A percentile compares a stretch with the other conserved stretches of the same genome.
phyloP scores from a whole-genome alignment of 2,797 vertebrate genomes.

The Australoheros facetus region DNA sequence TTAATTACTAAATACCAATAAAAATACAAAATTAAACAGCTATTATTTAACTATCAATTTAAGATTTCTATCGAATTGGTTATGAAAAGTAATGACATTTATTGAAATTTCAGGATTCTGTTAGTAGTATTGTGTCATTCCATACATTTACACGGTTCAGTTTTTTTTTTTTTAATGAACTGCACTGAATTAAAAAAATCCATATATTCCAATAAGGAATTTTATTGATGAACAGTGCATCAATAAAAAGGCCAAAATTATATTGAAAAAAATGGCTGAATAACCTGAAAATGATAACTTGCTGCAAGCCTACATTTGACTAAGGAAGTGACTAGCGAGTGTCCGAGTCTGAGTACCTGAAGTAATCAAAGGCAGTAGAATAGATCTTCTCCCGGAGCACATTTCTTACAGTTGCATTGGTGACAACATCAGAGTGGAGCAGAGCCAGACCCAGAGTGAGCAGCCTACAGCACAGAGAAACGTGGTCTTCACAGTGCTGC shows the following conservation, averaged over 20 bases:
- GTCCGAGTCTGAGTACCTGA: constrained; percentile 83
- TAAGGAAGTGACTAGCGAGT: not conserved
- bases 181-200: too few species aligned
- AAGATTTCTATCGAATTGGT: too few species aligned
- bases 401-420: constrained; percentile 92
- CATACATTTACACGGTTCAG: too few species aligned
- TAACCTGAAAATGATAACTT: not conserved
- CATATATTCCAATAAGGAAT: not conserved
- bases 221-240: not conserved
- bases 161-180: too few species aligned
- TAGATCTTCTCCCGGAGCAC: constrained; percentile 98
- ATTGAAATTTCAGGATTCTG: too few species aligned
- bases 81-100: too few species aligned
- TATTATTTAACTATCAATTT: too few species aligned
- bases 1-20: too few species aligned
- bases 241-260: not conserved
- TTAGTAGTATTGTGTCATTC: too few species aligned
- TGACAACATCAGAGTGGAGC: constrained; percentile 95
- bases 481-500: not conserved
- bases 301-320: not conserved
- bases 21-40: too few species aligned
- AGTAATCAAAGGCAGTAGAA: constrained; percentile 96
- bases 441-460: constrained; percentile 92
- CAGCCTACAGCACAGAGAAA: constrained; percentile 77
- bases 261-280: not conserved